Conservation (phyloP, 2,888 invertebrate species). For the Zonitis immaculata region DNA sequence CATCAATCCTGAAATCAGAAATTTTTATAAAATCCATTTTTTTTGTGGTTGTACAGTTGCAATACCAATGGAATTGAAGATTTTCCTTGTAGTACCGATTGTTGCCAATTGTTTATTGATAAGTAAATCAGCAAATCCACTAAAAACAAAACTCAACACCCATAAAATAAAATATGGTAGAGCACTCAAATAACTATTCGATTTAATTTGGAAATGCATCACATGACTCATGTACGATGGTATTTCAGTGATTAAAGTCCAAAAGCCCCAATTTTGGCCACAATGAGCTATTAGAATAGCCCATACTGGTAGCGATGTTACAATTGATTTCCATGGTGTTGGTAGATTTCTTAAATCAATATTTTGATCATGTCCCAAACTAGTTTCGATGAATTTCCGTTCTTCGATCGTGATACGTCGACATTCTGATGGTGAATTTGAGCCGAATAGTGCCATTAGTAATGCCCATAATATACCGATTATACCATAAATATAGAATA, state of each 20-base stretch:
- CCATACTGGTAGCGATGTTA: conserved; percentile 72
- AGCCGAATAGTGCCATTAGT: conserved; percentile 59
- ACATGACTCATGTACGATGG: conserved; percentile 75
- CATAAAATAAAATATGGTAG: conserved; percentile 71
- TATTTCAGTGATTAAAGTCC: conserved; percentile 76
- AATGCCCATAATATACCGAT: conserved; percentile 59
- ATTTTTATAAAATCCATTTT: neutral
- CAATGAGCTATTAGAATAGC: conserved; percentile 67
- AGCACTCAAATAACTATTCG: conserved; percentile 64
- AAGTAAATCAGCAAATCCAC: conserved; percentile 59
- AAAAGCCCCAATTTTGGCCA: conserved; percentile 76
- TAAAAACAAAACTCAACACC: conserved; percentile 64
- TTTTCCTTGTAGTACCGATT: conserved; percentile 55
- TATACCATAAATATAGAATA: conserved; percentile 70
- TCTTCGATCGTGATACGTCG: conserved; percentile 61
- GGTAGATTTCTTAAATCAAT: conserved; percentile 27
- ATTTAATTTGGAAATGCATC: conserved; percentile 65
- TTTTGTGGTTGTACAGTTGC: no score
- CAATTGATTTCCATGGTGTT: conserved; percentile 72
- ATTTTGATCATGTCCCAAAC: conserved; percentile 24
- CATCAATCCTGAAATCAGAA: conserved; percentile 51
- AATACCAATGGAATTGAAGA: conserved; percentile 55
- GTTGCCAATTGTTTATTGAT: conserved; percentile 49
- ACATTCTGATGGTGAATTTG: conserved; percentile 60
- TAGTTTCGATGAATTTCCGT: conserved; percentile 58